Conservation (phyloP, 2,797 vertebrate genomes). For the Tauraco hartlaubi region DNA sequence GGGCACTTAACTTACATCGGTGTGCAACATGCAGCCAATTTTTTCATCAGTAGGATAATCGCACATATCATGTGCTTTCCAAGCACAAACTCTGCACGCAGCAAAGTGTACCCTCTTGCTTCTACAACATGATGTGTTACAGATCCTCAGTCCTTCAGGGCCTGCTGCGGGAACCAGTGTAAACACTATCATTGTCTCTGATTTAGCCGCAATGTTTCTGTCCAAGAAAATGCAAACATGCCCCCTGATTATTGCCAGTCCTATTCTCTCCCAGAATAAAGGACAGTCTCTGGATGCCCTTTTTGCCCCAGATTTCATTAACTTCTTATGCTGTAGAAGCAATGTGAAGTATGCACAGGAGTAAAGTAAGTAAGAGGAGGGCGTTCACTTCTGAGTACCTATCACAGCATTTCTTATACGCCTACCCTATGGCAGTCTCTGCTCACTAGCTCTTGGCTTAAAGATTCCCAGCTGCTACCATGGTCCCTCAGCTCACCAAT, state of each 20-base stretch:
- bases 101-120: not conserved
- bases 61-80: not conserved
- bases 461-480: not conserved
- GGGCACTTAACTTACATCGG: not conserved
- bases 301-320: not conserved
- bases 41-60: not conserved
- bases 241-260: not conserved
- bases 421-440: not conserved
- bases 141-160: not conserved
- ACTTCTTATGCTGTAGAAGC: not conserved
- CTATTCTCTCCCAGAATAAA: not conserved
- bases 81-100: not conserved
- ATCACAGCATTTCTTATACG: not conserved
- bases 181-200: not conserved
- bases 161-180: not conserved
- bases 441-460: not conserved
- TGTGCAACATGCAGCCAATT: not conserved
- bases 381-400: not conserved
- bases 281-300: not conserved
- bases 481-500: not conserved
- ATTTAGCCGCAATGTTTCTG: not conserved
- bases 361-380: not conserved
- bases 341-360: fast-evolving
- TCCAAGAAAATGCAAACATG: not conserved
- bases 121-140: not conserved